Evolutionary conservation across 2,113 vertebrate species (phyloP).

Genomic region (Philantomba maxwellii): DNA sequence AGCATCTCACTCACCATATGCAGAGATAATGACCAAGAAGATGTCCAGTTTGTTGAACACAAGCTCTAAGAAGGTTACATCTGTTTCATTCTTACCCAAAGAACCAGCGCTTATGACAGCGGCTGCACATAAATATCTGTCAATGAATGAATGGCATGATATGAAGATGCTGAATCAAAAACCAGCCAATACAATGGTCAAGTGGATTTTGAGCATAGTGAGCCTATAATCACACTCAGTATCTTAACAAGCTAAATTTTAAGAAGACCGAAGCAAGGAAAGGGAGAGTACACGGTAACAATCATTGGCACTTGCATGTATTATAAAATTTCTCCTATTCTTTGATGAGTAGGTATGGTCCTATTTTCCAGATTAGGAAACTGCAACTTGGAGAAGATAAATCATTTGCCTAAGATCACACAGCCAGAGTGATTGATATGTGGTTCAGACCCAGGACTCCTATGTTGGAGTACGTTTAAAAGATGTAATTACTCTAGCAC

Average conservation of each 20-base stretch:
- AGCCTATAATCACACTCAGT: not conserved
- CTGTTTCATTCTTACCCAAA: not conserved
- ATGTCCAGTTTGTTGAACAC: not conserved
- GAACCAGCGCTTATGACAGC: not conserved
- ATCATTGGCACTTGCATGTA: not conserved
- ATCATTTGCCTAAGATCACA: not conserved
- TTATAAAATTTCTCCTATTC: not conserved
- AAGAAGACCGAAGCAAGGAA: not conserved
- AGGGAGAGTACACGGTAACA: not conserved
- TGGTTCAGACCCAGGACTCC: not conserved
- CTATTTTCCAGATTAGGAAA: constrained; percentile 2
- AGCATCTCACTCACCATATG: not conserved
- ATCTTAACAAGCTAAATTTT: not conserved
- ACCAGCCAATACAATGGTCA: not conserved
- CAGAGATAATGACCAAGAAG: not conserved
- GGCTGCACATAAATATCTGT: not conserved
- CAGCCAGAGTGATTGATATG: not conserved
- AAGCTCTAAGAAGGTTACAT: not conserved
- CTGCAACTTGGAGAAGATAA: not conserved
- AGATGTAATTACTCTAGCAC: not conserved
- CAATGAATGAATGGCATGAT: not conserved
- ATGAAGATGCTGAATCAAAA: not conserved
- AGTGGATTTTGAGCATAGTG: not conserved
- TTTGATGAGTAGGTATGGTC: not conserved
- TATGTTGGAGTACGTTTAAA: not conserved